Percentiles rank a stretch among this genome's conserved stretches.
Evolutionary conservation across 30 jellyfish, hydroid and myxozoan genomes (phyloP).

Genomic region (Pseudorhiza aurosa): DNA sequence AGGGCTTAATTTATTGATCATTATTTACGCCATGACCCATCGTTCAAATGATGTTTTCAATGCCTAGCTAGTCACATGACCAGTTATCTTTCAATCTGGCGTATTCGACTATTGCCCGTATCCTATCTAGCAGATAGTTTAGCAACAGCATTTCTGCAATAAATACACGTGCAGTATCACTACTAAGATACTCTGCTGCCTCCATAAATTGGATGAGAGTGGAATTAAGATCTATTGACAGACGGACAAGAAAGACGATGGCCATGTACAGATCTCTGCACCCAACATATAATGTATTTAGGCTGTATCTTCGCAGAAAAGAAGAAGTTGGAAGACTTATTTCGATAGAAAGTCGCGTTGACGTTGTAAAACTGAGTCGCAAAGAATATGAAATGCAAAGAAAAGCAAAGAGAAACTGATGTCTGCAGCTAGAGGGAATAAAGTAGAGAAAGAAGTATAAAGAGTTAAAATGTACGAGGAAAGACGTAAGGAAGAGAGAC

Average conservation of each 20-base stretch:
- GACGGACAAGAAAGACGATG: conserved; percentile 3
- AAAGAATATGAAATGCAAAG: too few relatives aligned
- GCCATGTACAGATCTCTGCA: conserved; percentile 6
- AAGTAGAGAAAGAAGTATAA: background rate
- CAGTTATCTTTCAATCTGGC: too few relatives aligned
- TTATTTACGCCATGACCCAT: too few relatives aligned
- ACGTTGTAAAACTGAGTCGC: too few relatives aligned
- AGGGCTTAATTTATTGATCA: too few relatives aligned
- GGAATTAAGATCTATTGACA: background rate
- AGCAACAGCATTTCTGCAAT: conserved; percentile 1
- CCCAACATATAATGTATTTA: background rate
- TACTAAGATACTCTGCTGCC: conserved; percentile 27
- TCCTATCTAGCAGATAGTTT: too few relatives aligned
- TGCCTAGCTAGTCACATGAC: too few relatives aligned
- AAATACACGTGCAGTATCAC: conserved; percentile 9
- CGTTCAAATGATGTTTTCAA: too few relatives aligned
- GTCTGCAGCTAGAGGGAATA: background rate
- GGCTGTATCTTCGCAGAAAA: conserved; percentile 14
- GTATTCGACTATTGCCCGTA: too few relatives aligned
- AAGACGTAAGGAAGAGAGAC: conserved; percentile 8
- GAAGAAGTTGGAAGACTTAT: background rate
- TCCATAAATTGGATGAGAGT: conserved; percentile 14
- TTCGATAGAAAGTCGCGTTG: too few relatives aligned
- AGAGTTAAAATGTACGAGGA: background rate
- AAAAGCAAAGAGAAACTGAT: background rate